Base-by-base conservation (phyloP, 2,888 invertebrate species). In the Deilephila porcellus region DNA sequence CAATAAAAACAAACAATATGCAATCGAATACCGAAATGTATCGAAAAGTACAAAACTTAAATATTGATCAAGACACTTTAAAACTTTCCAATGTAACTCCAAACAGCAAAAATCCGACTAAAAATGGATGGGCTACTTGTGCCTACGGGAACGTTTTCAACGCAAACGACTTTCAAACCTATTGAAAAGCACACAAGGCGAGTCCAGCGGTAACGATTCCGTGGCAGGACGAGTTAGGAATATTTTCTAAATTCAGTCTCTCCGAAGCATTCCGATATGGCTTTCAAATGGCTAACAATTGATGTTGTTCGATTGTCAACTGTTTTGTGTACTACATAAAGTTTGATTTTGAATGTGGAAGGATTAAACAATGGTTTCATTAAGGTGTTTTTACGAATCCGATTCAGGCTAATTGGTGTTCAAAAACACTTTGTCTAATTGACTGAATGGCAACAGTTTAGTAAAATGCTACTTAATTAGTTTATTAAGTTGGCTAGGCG, bases 241-340 rank as follows among this genome's bases (percentile, higher is more conserved):
- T 64, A 64, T 37, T 64, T 45, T 64, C 64, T 64, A 64, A 64
- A 64, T 64, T 64, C 64, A 37, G 64, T 64, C 45, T 45, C 64
- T 64, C 37, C 64, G 45, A 20, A 20, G 45, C 64, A 64, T 64
- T 64, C 64, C 64, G 64, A 64, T 64, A 64, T 64, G 45, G 64
- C 64, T 64, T 64, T 64, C 64, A 64, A 64, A 64, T 64, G 64
- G 45, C 34, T 45, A 14, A n/a, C 45, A n/a, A 20, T 64, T 64
- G 45, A 11, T 8, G 64, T 11, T 64, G 45, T 45, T 8, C 64
- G 20, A 64, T 45, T 64, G 20, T 64, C 45, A 20, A 45, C 64
- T 20, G 45, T 64, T 64, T 64, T 64, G n/a, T 6, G n/a, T 64
- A 14, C 7, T 11, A 11, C n/a, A 20, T 45, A 64, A 37, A 20